phyloP scores from a whole-genome alignment of 2,113 vertebrate genomes.

The Scomber colias region DNA sequence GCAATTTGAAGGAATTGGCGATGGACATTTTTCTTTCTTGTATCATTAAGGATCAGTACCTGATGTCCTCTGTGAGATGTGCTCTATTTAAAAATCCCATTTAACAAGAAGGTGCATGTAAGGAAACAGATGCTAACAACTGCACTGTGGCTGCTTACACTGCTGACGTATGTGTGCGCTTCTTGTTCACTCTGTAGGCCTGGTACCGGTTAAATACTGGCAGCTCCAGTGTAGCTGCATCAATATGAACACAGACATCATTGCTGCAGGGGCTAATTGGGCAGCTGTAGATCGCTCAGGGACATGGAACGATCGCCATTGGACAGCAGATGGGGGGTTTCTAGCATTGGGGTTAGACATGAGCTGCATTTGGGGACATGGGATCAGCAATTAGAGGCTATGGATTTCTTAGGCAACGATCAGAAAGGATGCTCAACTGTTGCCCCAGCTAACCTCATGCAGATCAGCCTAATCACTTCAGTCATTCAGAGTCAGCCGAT shows the following conservation, averaged over 20 bases:
- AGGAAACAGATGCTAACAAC: neutral
- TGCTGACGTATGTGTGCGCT: neutral
- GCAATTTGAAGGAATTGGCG: neutral
- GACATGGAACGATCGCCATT: constrained; percentile 20
- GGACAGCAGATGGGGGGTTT: neutral
- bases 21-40: neutral
- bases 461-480: constrained; percentile 29
- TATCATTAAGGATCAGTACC: neutral
- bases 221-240: constrained; percentile 1
- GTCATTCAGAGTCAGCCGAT: constrained; percentile 39
- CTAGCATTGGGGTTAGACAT: neutral
- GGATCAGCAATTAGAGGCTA: constrained; percentile 56
- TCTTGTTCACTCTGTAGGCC: neutral
- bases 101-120: constrained; percentile 20
- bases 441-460: constrained; percentile 2
- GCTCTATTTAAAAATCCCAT: constrained; percentile 1
- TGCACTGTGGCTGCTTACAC: neutral
- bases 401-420: constrained; percentile 47
- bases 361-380: neutral
- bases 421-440: neutral
- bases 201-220: neutral
- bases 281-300: constrained; percentile 12
- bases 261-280: constrained; percentile 35
- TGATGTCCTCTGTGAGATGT: neutral
- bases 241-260: neutral